These are phyloP conservation scores for Myiozetetes cayanensis DNA, from an alignment of 2,113 vertebrate species.

Conservation along the genomic window DNA sequence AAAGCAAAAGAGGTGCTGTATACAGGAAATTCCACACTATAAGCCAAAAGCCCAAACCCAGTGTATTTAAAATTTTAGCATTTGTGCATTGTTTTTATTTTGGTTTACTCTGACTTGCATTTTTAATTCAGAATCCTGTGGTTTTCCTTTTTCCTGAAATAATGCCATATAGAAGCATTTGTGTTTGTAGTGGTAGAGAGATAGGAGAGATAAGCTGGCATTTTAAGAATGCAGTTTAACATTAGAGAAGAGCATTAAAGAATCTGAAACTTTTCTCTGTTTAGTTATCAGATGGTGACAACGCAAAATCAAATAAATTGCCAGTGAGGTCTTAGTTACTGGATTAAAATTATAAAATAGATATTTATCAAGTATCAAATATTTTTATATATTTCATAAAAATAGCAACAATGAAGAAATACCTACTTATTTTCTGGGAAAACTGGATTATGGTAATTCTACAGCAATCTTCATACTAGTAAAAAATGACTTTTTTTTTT, in stretches of 20 bases:
- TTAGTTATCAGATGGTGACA: background rate
- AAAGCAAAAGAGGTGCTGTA: background rate
- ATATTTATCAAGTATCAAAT: background rate
- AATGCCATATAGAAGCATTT: background rate
- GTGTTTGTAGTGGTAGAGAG: background rate
- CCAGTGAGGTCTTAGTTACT: background rate
- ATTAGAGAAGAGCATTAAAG: background rate
- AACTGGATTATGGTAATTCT: background rate
- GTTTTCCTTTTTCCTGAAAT: background rate
- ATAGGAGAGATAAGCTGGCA: rapidly evolving
- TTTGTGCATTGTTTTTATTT: rapidly evolving
- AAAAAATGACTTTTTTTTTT: background rate
- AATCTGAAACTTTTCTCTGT: background rate
- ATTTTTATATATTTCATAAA: background rate
- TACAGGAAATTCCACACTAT: background rate
- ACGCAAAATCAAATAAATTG: background rate
- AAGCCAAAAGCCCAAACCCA: background rate
- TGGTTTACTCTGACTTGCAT: background rate
- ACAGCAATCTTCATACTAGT: background rate
- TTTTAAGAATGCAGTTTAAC: background rate
- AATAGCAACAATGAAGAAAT: background rate
- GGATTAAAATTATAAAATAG: background rate
- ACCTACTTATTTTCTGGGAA: background rate
- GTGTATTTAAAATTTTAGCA: background rate
- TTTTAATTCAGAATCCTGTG: background rate